Base-by-base conservation (phyloP, 2,113 vertebrate genomes). In the Cygnus buccinator region DNA sequence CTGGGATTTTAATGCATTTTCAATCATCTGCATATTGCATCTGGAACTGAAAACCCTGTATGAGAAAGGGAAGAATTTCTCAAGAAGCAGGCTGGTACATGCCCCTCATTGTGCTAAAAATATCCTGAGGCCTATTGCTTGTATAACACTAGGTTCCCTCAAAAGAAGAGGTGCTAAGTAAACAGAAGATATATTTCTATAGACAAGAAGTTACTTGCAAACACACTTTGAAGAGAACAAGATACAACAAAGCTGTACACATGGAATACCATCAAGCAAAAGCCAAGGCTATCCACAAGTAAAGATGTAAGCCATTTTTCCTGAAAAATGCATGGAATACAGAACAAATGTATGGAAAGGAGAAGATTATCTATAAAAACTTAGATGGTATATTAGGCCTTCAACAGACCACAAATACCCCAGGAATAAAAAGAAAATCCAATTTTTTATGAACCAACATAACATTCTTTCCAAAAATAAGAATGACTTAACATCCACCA, bases 211-310 rank as follows among this genome's bases (percentile, higher is more conserved):
- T 54, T 85, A 48, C 26, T 57, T 90, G 39, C 4, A 78, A 84
- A 67, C 2, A 1, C 12, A 75, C 3, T 1, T 23, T 63, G 54
- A 82, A 93, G 9, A 21, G 57, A 85, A 61, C 9, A 19, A 89
- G 10, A 11, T 44, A 68, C 3, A 18, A 29, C 15, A 65, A 25
- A 0, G 0, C 3, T 28, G 21, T 55, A 5, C 17, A 21, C 8
- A 33, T 58, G 21, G 50, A 88, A 83, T 52, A 63, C 13, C 28
- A 54, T 26, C 73, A 55, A 70, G 11, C 10, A 94, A 55, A 85
- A 1, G 0, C 39, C 63, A 93, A 70, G 13, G 5, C 19, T 50
- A 41, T 31, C 4, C 7, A n/a, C 43, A 75, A 0, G 2, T 57
- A 79, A 89, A 54, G 21, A 46, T 3, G 0, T 39, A 61, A n/a